phyloP scores from a whole-genome alignment of 2,113 vertebrate species.

The Calyptommatus sinebrachiatus region DNA sequence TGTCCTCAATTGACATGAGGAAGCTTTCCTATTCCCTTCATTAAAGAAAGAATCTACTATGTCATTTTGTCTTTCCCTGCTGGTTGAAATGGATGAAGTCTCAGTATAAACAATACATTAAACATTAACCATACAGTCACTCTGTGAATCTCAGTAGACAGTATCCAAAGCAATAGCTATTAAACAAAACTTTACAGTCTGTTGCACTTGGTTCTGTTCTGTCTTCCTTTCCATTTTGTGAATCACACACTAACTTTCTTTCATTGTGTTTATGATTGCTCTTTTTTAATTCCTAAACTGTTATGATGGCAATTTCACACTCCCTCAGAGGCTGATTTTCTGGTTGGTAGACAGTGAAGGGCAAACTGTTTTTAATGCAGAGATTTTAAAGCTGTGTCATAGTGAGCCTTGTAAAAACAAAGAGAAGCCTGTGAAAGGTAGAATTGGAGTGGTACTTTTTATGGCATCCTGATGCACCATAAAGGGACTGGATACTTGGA shows the following conservation, averaged over 20 bases:
- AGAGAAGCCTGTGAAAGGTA: neutral
- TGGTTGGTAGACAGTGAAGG: constrained; percentile 16
- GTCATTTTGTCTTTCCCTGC: neutral
- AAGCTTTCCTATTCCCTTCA: no score
- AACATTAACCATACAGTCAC: neutral
- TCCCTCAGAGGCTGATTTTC: constrained; percentile 25
- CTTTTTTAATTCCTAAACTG: constrained; percentile 18
- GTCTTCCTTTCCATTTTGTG: constrained; percentile 7
- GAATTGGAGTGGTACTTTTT: no score
- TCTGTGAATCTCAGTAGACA: neutral
- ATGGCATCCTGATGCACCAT: no score
- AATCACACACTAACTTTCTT: neutral
- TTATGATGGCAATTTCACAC: constrained; percentile 30
- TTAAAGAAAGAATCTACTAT: neutral
- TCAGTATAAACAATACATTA: neutral
- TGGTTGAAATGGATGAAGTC: neutral
- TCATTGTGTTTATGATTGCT: constrained; percentile 11
- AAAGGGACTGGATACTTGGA: no score
- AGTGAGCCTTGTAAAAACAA: constrained; percentile 3
- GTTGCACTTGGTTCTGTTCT: neutral
- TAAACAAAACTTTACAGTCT: constrained; percentile 15
- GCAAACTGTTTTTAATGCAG: constrained; percentile 1
- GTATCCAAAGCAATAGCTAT: neutral
- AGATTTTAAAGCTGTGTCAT: constrained; percentile 3
- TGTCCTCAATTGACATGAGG: no score